Percentiles rank a stretch among this genome's conserved stretches.
Evolutionary conservation across 2,888 invertebrate species (phyloP).

Genomic region (Mesoligia furuncula): DNA sequence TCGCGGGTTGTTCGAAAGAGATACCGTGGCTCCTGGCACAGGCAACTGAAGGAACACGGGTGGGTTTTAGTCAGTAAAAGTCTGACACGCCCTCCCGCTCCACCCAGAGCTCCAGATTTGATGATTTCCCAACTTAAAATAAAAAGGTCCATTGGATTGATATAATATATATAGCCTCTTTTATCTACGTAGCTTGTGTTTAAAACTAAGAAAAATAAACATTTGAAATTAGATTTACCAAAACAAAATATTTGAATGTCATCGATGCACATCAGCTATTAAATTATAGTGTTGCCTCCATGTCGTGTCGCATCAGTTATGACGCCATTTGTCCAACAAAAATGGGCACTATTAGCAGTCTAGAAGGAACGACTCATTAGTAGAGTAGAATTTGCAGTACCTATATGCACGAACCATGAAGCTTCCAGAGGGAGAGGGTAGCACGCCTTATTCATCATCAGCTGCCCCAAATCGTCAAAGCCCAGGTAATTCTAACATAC

Average conservation of each 20-base stretch:
- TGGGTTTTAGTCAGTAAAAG: no score
- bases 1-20: no score
- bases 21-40: no score
- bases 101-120: no score
- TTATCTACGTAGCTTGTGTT: background rate
- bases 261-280: background rate
- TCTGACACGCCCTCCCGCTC: no score
- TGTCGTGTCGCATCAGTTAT: background rate
- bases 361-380: background rate
- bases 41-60: no score
- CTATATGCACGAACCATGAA: background rate
- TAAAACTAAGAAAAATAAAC: background rate
- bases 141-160: background rate
- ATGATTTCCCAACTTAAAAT: no score
- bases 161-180: background rate
- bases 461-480: background rate
- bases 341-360: background rate
- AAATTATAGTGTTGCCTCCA: background rate
- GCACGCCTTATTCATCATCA: background rate
- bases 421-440: no score
- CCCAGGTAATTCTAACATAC: background rate
- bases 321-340: no score
- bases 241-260: background rate
- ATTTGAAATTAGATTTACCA: background rate
- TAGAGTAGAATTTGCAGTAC: background rate